Base-by-base conservation (phyloP, 2,888 invertebrate genomes). In the Ernsta delagoae region DNA sequence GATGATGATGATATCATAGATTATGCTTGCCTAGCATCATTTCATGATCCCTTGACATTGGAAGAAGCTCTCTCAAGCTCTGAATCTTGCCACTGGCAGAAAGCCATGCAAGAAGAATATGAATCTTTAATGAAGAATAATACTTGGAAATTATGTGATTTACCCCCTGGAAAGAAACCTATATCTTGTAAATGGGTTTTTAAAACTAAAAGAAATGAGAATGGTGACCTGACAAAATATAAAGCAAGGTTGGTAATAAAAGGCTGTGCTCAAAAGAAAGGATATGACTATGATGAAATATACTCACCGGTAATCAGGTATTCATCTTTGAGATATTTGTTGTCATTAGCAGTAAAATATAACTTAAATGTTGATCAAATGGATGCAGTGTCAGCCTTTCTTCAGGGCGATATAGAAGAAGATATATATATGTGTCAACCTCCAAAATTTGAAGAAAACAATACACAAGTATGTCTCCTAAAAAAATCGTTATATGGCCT, bases 301-400 rank as follows among this genome's bases (percentile, higher is more conserved):
- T 75, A 64, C 41, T 24, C 75, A 24, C 75, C 77, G 6, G 74
- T 72, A 34, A 73, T 74, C 6, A 72, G 75, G 71, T 73, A 76
- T 73, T 71, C 73, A 31, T 77, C 74, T 3, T 70, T 77, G 0
- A 61, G 76, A 0, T 65, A 70, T 56, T 34, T 74, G 34, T 45
- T 75, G 24, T 71, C 71, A 12, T 0, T 65, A 41, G 70, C 72
- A 12, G 72, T 60, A 8, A 43, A 72, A 41, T n/a, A 71, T 45
- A 57, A 66, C n/a, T 50, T 65, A n/a, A 24, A 68, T 11, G 65
- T 71, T 4, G 39, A 64, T 4, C 71, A 73, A 48, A 34, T 74
- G 24, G 72, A 73, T 50, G 39, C 72, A 9, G 72, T 16, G 0
- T 71, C 74, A 5, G 70, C 74, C 11, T 74, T 74, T 9, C 39